Percentiles rank a stretch among this genome's conserved stretches.
Conservation (phyloP, 2,888 invertebrate species). For the Diaprepes abbreviatus region DNA sequence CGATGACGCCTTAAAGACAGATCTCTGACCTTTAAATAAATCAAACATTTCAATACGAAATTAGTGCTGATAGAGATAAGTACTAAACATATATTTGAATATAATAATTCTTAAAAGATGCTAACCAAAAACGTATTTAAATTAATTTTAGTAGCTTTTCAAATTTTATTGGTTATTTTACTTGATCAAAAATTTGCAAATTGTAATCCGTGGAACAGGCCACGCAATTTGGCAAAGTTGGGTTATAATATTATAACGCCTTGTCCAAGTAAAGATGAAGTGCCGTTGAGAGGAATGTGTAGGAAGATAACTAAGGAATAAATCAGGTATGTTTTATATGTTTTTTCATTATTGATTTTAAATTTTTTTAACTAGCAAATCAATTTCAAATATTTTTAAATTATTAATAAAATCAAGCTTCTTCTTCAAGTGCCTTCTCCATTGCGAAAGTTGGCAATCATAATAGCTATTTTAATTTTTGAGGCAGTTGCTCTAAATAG, state of each 20-base stretch:
- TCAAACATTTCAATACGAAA: background rate
- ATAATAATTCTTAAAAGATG: background rate
- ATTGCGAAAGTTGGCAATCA: too few relatives aligned
- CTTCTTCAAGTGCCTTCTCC: too few relatives aligned
- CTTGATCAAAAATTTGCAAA: background rate
- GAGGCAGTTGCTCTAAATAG: too few relatives aligned
- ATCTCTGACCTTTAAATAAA: background rate
- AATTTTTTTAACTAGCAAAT: background rate
- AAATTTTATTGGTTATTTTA: background rate
- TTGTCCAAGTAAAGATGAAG: slow-evolving; percentile 18
- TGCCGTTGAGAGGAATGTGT: slow-evolving; percentile 35
- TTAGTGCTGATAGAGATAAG: background rate
- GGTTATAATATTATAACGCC: slow-evolving; percentile 6
- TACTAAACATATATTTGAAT: background rate
- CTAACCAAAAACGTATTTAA: background rate
- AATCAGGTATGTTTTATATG: background rate
- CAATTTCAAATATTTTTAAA: background rate
- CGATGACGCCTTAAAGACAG: background rate
- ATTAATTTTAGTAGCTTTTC: background rate
- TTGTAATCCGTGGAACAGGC: slow-evolving; percentile 12
- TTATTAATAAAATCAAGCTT: too few relatives aligned
- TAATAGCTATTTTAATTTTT: too few relatives aligned
- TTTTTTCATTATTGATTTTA: too few relatives aligned
- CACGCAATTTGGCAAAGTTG: slow-evolving; percentile 29
- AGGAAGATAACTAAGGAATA: slow-evolving; percentile 24